These are phyloP conservation scores for Choloepus didactylus DNA, from an alignment of 2,797 vertebrate species.

Conservation along the genomic window DNA sequence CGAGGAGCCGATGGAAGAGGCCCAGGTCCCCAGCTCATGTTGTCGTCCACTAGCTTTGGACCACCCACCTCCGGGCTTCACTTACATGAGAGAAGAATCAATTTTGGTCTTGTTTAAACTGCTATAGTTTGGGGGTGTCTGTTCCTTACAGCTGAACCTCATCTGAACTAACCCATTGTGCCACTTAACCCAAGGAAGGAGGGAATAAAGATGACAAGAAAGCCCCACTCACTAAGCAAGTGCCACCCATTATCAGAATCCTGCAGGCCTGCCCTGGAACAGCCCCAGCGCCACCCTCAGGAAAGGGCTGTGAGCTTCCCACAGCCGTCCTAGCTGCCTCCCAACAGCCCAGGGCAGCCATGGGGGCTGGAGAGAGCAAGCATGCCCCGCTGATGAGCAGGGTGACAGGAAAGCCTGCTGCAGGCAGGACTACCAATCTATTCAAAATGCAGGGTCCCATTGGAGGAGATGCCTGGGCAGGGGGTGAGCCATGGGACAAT, in stretches of 20 bases:
- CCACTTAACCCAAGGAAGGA: neutral
- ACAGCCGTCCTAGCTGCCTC: neutral
- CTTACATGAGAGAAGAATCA: neutral
- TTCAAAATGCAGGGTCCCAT: neutral
- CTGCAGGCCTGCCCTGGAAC: neutral
- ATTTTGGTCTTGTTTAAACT: neutral
- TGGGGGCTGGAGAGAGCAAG: neutral
- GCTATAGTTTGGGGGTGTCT: neutral
- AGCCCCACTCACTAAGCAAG: neutral
- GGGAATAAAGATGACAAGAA: neutral
- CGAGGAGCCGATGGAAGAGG: too few relatives aligned
- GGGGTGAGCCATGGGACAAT: fast-evolving
- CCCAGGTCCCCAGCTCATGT: neutral
- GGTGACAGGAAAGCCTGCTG: fast-evolving
- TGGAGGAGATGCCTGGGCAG: fast-evolving
- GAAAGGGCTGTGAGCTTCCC: neutral
- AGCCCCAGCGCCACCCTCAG: neutral
- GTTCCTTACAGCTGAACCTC: neutral
- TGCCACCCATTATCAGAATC: too few relatives aligned
- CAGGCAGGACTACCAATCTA: neutral
- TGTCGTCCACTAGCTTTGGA: neutral
- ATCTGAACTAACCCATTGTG: neutral
- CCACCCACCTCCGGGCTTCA: neutral
- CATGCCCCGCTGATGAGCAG: fast-evolving
- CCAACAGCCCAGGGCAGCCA: neutral